phyloP scores from a whole-genome alignment of 2,888 invertebrate genomes.

The Diarsia brunnea region DNA sequence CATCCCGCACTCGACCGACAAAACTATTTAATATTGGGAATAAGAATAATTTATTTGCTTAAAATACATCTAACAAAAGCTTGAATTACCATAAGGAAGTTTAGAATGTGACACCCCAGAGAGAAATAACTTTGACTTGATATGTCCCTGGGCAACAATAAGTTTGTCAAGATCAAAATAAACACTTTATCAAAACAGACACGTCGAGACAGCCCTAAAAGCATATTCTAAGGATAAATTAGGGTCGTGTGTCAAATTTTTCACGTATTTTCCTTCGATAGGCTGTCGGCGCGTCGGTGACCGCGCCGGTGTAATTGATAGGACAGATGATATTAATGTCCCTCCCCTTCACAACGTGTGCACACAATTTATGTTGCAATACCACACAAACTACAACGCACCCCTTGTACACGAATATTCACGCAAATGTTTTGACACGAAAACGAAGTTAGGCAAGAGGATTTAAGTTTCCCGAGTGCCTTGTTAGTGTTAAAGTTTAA shows the following conservation, averaged over 20 bases:
- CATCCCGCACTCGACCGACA: background rate
- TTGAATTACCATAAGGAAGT: background rate
- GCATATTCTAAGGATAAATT: slow-evolving; percentile 71
- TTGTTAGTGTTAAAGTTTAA: background rate
- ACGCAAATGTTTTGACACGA: slow-evolving; percentile 67
- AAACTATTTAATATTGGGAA: background rate
- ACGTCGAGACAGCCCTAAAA: slow-evolving; percentile 68
- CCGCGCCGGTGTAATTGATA: slow-evolving; percentile 86
- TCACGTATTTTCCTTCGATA: slow-evolving; percentile 81
- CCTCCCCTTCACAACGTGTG: slow-evolving; percentile 80
- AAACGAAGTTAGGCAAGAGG: slow-evolving; percentile 40
- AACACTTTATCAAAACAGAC: slow-evolving; percentile 24
- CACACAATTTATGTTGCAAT: slow-evolving; percentile 85
- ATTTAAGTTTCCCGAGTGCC: slow-evolving; percentile 11
- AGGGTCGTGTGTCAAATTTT: slow-evolving; percentile 81
- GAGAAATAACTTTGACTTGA: background rate
- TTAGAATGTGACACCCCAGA: slow-evolving; percentile 3
- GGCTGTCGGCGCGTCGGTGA: slow-evolving; percentile 79
- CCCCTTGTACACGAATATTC: slow-evolving; percentile 65
- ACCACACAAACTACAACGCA: slow-evolving; percentile 70
- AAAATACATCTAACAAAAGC: background rate
- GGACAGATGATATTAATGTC: slow-evolving; percentile 87
- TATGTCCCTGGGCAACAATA: background rate
- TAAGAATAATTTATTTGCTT: too few relatives aligned
- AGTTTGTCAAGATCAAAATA: slow-evolving; percentile 13